phyloP scores from a whole-genome alignment of 1,140 invertebrate genomes.

The Coenobita brevimanus region DNA sequence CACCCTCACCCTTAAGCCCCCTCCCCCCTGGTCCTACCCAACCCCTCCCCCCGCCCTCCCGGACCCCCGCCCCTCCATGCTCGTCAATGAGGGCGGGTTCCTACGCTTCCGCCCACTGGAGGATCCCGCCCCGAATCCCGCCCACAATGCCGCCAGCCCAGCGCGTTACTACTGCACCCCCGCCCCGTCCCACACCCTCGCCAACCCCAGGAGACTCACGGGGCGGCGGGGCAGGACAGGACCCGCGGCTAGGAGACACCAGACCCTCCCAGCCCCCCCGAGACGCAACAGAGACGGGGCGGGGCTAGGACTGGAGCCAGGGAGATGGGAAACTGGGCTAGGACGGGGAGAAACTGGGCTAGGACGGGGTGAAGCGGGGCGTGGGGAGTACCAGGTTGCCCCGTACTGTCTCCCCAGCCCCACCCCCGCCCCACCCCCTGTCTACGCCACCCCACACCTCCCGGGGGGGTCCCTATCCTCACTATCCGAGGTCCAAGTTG shows the following conservation, averaged over 20 bases:
- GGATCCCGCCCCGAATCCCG: slow-evolving; percentile 22
- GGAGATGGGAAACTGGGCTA: no score
- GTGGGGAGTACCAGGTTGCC: slow-evolving; percentile 27
- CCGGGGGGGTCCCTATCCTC: slow-evolving; percentile 20
- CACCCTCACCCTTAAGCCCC: slow-evolving; percentile 9
- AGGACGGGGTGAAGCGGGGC: no score
- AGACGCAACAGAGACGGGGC: not conserved
- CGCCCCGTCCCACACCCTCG: not conserved
- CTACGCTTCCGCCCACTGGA: slow-evolving; percentile 80
- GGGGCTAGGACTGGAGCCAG: not conserved
- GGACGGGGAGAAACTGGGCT: no score
- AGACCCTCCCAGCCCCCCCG: not conserved
- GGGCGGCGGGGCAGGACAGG: not conserved
- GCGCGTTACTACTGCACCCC: slow-evolving; percentile 47
- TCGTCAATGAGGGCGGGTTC: slow-evolving; percentile 89
- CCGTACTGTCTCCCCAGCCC: slow-evolving; percentile 15
- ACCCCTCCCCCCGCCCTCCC: not conserved
- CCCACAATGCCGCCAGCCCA: not conserved
- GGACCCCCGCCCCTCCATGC: slow-evolving; percentile 77
- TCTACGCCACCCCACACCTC: not conserved
- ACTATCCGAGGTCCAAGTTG: slow-evolving; percentile 36
- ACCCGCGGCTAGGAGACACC: not conserved
- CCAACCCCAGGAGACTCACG: not conserved
- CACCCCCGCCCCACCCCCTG: not conserved
- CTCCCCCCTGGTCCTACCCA: slow-evolving; percentile 18